Evolutionary conservation across 1,140 invertebrate species (phyloP).

Genomic region (Hycleus cichorii): DNA sequence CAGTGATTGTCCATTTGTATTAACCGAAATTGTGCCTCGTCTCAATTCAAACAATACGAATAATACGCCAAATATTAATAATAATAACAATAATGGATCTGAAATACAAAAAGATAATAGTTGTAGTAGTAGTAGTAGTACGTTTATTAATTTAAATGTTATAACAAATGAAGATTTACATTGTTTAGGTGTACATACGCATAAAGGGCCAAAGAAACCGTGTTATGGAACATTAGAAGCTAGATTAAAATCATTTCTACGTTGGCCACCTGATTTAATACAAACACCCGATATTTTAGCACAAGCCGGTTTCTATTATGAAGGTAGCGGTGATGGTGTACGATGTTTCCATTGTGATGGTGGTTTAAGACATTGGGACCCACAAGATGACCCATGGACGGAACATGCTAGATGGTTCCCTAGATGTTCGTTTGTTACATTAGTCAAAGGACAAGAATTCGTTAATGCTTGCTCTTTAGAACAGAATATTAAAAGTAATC

Average conservation of each 20-base stretch:
- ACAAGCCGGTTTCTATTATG: conserved; percentile 70
- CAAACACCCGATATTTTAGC: conserved; percentile 61
- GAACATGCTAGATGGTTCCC: conserved; percentile 90
- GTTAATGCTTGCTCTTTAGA: conserved; percentile 48
- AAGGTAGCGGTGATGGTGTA: conserved; percentile 61
- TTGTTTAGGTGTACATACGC: conserved; percentile 56
- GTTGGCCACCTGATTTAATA: conserved; percentile 55
- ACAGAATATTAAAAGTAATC: conserved; percentile 1
- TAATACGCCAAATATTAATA: background rate
- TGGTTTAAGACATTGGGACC: conserved; percentile 77
- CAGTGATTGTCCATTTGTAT: conserved; percentile 55
- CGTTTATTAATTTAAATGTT: conserved; percentile 33
- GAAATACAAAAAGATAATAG: too few species aligned
- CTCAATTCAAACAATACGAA: background rate
- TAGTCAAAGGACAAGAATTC: conserved; percentile 73
- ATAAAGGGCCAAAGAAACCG: conserved; percentile 52
- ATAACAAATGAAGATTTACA: conserved; percentile 42
- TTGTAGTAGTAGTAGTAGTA: too few species aligned
- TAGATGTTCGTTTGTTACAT: conserved; percentile 67
- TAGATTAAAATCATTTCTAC: conserved; percentile 54
- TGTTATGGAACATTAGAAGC: conserved; percentile 55
- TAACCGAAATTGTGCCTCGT: conserved; percentile 16
- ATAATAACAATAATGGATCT: too few species aligned
- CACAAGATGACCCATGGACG: conserved; percentile 76
- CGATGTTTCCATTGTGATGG: conserved; percentile 90